These are phyloP conservation scores for Limnodromus scolopaceus DNA, from an alignment of 2,797 vertebrate genomes.

Conservation along the genomic window DNA sequence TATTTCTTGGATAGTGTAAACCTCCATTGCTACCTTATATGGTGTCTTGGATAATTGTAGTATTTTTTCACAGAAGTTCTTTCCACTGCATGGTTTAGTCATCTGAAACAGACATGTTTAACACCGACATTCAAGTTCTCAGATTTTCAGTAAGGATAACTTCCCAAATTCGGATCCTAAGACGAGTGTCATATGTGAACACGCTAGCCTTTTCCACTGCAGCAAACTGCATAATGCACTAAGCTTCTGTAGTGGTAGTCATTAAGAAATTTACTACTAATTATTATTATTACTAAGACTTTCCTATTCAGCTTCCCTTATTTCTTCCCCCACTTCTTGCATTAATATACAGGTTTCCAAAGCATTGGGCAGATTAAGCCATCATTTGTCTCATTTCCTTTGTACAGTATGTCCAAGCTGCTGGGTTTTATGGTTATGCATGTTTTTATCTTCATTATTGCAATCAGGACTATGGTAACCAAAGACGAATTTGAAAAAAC, in stretches of 20 bases:
- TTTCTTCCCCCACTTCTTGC: not conserved
- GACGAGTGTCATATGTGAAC: not conserved
- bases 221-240: not conserved
- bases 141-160: not conserved
- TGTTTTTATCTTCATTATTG: not conserved
- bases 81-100: not conserved
- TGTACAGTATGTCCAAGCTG: not conserved
- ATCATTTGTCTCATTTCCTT: not conserved
- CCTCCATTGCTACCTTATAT: not conserved
- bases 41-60: not conserved
- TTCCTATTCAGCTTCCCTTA: not conserved
- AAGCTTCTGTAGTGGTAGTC: not conserved
- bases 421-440: not conserved
- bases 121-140: not conserved
- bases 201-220: not conserved
- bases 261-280: not conserved
- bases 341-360: not conserved
- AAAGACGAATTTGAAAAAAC: not conserved
- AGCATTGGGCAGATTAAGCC: not conserved
- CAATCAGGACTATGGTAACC: not conserved
- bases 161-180: not conserved
- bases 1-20: not conserved
- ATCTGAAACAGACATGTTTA: not conserved
- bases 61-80: not conserved
- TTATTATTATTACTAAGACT: not conserved